phyloP scores from a whole-genome alignment of 2,888 invertebrate species.

The Dolichomitus sp. region DNA sequence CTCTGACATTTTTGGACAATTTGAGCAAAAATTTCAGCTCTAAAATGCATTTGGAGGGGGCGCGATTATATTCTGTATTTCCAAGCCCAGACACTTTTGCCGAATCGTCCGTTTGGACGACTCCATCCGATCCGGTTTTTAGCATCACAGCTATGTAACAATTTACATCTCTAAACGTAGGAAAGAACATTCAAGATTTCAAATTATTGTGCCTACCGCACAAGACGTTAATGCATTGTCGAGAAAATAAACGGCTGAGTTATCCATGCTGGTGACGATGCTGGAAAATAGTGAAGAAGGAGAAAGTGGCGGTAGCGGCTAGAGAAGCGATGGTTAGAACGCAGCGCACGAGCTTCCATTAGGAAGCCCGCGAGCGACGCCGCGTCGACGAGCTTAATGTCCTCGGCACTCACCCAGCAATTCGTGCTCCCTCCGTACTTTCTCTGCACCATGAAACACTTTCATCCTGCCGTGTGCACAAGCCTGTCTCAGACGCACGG shows the following conservation, averaged over 20 bases:
- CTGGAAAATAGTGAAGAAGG: slow-evolving; percentile 27
- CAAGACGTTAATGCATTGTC: slow-evolving; percentile 28
- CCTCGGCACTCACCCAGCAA: slow-evolving; percentile 52
- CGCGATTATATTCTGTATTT: too few species aligned
- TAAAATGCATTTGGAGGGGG: too few species aligned
- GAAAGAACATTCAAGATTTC: neutral
- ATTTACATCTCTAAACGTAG: neutral
- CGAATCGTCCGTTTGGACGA: too few species aligned
- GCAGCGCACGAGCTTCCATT: slow-evolving; percentile 49
- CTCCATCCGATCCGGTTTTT: too few species aligned
- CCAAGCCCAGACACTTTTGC: too few species aligned
- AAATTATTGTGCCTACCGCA: slow-evolving; percentile 20
- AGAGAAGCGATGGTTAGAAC: slow-evolving; percentile 26
- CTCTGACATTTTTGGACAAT: too few species aligned
- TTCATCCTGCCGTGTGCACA: slow-evolving; percentile 33
- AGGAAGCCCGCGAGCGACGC: slow-evolving; percentile 49
- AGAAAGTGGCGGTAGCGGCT: slow-evolving; percentile 7
- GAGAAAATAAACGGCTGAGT: slow-evolving; percentile 48
- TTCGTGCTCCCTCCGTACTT: slow-evolving; percentile 27
- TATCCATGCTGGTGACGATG: neutral
- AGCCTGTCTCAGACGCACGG: slow-evolving; percentile 11
- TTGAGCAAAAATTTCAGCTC: too few species aligned
- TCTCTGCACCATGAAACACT: slow-evolving; percentile 50
- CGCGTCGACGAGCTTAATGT: slow-evolving; percentile 60
- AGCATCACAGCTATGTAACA: neutral